Conservation (phyloP, 2,888 invertebrate genomes). For the Cheilosia scutellata region DNA sequence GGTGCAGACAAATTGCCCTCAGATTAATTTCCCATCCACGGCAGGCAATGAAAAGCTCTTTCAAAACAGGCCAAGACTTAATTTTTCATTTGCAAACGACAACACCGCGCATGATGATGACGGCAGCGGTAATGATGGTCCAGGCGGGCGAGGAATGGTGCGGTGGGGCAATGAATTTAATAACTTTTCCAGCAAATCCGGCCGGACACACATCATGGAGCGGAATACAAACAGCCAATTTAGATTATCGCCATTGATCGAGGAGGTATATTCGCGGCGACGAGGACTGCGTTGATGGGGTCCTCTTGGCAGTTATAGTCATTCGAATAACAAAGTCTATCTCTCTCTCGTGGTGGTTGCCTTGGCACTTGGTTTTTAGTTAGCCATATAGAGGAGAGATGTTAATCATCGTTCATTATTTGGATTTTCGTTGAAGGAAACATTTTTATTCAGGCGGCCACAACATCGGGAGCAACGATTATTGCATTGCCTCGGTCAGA, state of each 20-base stretch:
- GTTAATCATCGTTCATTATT: slow-evolving; percentile 75
- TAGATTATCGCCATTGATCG: slow-evolving; percentile 74
- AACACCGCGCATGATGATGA: slow-evolving; percentile 54
- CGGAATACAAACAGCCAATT: slow-evolving; percentile 74
- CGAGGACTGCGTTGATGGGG: slow-evolving; percentile 15
- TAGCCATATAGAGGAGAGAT: slow-evolving; percentile 37
- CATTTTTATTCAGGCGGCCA: slow-evolving; percentile 68
- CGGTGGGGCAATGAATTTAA: slow-evolving; percentile 57
- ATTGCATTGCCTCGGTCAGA: slow-evolving; percentile 43
- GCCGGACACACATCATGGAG: slow-evolving; percentile 69
- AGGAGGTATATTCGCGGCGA: slow-evolving; percentile 43
- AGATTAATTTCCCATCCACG: slow-evolving; percentile 70
- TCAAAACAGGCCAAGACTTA: slow-evolving; percentile 70
- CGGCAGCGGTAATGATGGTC: slow-evolving; percentile 27
- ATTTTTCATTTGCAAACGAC: slow-evolving; percentile 73
- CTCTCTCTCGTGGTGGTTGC: slow-evolving; percentile 3
- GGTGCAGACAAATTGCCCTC: slow-evolving; percentile 70
- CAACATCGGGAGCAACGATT: slow-evolving; percentile 64
- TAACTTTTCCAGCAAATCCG: slow-evolving; percentile 68
- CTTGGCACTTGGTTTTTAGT: neutral
- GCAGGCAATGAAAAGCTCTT: slow-evolving; percentile 72
- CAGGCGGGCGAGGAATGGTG: neutral
- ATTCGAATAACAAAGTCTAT: slow-evolving; percentile 52
- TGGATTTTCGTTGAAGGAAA: slow-evolving; percentile 68
- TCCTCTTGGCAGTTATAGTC: slow-evolving; percentile 40